A percentile compares a stretch with the other conserved stretches of the same genome.
phyloP scores from a whole-genome alignment of 2,797 vertebrate species.

The Lateolabrax maculatus region DNA sequence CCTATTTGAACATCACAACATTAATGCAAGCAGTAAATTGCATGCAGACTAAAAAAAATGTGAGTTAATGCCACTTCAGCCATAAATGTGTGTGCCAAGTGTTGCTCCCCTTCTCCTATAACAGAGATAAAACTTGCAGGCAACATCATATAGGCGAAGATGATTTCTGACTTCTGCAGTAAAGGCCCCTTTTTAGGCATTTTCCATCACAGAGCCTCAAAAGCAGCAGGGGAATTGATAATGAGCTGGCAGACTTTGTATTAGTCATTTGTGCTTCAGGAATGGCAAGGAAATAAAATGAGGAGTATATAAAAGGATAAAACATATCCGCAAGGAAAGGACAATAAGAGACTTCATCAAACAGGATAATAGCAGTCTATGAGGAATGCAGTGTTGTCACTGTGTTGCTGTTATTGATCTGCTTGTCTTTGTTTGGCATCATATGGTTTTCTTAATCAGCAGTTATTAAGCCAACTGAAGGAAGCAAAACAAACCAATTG shows the following conservation, averaged over 20 bases:
- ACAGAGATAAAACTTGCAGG: conserved; percentile 38
- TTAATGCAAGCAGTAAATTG: conserved; percentile 15
- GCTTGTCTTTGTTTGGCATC: conserved; percentile 61
- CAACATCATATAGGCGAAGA: neutral
- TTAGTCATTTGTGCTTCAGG: conserved; percentile 45
- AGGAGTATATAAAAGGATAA: conserved; percentile 36
- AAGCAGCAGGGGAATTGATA: conserved; percentile 53
- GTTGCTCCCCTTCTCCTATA: conserved; percentile 19
- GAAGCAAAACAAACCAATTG: conserved; percentile 48
- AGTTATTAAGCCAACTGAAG: conserved; percentile 46
- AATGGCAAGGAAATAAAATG: conserved; percentile 56
- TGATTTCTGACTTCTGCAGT: conserved; percentile 47
- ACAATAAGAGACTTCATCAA: conserved; percentile 51
- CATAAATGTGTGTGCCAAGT: neutral
- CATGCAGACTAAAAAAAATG: neutral
- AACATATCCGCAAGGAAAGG: conserved; percentile 49
- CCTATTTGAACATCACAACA: conserved; percentile 78
- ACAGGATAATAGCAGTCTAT: conserved; percentile 25
- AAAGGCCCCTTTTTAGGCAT: conserved; percentile 49
- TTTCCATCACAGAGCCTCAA: conserved; percentile 50
- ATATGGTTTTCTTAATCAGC: conserved; percentile 64
- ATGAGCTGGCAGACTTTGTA: conserved; percentile 62
- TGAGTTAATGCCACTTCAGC: neutral
- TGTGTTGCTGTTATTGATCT: conserved; percentile 64
- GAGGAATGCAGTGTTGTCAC: conserved; percentile 26